A percentile compares a stretch with the other conserved stretches of the same genome.
These are phyloP conservation scores for Alca torda DNA, from an alignment of 2,797 vertebrate species.

Conservation along the genomic window DNA sequence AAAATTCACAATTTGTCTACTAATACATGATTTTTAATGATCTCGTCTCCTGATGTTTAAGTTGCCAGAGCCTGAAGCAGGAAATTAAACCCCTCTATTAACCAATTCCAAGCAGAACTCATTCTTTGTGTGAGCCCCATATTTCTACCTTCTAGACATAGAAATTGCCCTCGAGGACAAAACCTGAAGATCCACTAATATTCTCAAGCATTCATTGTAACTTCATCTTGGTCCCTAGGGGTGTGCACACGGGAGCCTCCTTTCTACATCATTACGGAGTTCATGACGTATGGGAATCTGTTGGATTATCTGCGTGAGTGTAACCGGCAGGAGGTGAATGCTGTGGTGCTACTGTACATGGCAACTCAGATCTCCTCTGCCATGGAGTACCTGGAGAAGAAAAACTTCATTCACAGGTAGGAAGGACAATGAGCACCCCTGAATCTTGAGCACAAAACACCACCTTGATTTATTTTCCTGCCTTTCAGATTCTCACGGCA, in stretches of 20 bases:
- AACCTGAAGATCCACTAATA: neutral
- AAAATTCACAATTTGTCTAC: conserved; percentile 17
- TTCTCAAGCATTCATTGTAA: neutral
- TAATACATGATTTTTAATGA: conserved; percentile 38
- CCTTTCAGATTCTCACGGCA: neutral
- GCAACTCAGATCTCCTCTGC: conserved; percentile 99
- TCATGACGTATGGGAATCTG: conserved; percentile 98
- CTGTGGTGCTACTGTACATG: conserved; percentile 98
- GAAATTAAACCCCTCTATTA: conserved; percentile 23
- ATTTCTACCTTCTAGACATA: neutral
- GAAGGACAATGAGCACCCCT: neutral
- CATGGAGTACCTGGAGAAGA: conserved; percentile 99
- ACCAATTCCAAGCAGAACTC: neutral
- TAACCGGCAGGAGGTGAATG: conserved; percentile 94
- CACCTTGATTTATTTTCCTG: neutral
- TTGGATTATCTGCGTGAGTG: conserved; percentile 96
- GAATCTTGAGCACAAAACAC: accelerated
- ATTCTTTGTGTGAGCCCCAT: neutral
- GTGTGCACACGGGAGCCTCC: conserved; percentile 97
- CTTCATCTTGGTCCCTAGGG: conserved; percentile 74
- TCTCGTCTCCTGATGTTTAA: conserved; percentile 11
- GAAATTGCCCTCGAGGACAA: neutral
- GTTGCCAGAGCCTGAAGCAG: conserved; percentile 28
- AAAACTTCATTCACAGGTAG: conserved; percentile 98
- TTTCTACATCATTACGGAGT: conserved; percentile 98